These are phyloP conservation scores for Bombyx mandarina DNA, from an alignment of 1,140 invertebrate species.

Conservation along the genomic window DNA sequence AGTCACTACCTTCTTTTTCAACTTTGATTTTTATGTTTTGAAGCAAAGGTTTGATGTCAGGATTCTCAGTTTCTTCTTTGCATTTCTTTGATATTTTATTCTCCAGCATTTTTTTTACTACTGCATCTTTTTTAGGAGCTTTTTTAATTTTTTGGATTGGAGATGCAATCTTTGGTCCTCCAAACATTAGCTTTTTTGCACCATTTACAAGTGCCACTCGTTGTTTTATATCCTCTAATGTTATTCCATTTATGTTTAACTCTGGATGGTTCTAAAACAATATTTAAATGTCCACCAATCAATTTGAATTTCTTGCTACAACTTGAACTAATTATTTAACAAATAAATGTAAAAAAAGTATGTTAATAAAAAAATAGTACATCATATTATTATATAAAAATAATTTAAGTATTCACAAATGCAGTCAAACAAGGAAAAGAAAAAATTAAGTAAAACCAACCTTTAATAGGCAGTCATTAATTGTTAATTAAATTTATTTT, in stretches of 20 bases:
- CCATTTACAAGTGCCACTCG: conserved; percentile 57
- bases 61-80: conserved; percentile 41
- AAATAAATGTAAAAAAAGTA: no score
- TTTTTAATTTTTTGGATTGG: conserved; percentile 43
- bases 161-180: conserved; percentile 43
- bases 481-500: no score
- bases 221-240: conserved; percentile 60
- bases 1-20: conserved; percentile 55
- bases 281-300: no score
- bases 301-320: no score
- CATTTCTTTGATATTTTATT: conserved; percentile 35
- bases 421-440: no score
- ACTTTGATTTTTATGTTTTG: conserved; percentile 61
- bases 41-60: conserved; percentile 46
- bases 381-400: no score
- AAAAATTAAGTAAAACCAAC: no score
- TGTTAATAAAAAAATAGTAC: no score
- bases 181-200: conserved; percentile 60
- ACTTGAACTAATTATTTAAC: no score
- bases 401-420: no score
- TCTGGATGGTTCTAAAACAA: conserved; percentile 59
- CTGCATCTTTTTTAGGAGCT: conserved; percentile 38
- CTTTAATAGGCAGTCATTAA: no score
- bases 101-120: conserved; percentile 20
- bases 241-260: conserved; percentile 56